phyloP scores from a whole-genome alignment of 1,140 invertebrate species.

The Ganaspis sp. region DNA sequence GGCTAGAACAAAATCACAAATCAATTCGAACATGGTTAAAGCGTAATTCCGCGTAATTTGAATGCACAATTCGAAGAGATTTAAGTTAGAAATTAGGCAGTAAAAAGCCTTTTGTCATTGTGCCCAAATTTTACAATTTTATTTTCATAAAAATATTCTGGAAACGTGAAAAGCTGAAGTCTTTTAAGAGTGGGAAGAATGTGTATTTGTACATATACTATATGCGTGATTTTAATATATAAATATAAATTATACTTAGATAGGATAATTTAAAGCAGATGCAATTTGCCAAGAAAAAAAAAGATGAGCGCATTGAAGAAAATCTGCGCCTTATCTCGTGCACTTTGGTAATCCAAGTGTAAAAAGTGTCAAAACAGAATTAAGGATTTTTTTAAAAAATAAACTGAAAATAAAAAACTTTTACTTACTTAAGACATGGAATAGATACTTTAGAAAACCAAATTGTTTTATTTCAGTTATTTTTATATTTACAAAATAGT shows the following conservation, averaged over 20 bases:
- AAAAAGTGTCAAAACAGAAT: too few relatives aligned
- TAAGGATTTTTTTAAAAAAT: too few relatives aligned
- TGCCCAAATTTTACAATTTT: slow-evolving; percentile 25
- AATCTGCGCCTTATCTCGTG: too few relatives aligned
- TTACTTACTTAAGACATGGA: too few relatives aligned
- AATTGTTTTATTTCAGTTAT: too few relatives aligned
- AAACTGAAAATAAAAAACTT: too few relatives aligned
- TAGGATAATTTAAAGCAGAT: neutral
- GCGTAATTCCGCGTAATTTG: slow-evolving; percentile 58
- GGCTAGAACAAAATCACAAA: slow-evolving; percentile 86
- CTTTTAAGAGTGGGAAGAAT: slow-evolving; percentile 57
- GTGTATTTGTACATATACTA: slow-evolving; percentile 62
- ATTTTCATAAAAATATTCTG: neutral
- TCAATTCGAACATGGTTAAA: slow-evolving; percentile 85
- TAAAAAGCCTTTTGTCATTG: slow-evolving; percentile 17
- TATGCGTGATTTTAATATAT: neutral
- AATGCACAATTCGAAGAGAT: neutral
- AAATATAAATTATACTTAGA: neutral
- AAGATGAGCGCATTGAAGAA: too few relatives aligned
- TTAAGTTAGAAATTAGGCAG: neutral
- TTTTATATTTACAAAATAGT: too few relatives aligned
- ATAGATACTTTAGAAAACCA: too few relatives aligned
- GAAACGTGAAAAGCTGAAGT: slow-evolving; percentile 32
- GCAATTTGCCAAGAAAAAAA: neutral
- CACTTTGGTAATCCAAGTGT: too few relatives aligned